Base-by-base conservation (phyloP, 92 coral and sea anemone species). In the Palythoa grandiflora region DNA sequence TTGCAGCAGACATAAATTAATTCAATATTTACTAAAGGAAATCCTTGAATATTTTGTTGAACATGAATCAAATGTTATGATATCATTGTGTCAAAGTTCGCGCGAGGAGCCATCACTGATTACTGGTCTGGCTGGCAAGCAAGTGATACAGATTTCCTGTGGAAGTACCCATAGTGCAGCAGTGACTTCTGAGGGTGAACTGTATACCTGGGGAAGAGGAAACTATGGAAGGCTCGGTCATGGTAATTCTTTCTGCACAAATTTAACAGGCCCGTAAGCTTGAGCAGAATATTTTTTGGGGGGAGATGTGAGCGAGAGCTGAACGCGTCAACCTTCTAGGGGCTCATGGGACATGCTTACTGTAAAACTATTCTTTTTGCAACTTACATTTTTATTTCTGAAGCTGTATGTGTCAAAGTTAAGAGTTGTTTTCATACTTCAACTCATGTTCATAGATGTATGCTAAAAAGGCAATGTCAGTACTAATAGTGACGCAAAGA, bases 221-320 rank as follows among this genome's bases (percentile, higher is more conserved):
- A 97, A 94, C 90, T 97, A 97, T 92, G 99, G 99, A 74, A 90
- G 98, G 84, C 98, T 97, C 38, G 99, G 99, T n/a, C 99, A 97
- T 76, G 99, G 99, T 96, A 90, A 83, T 51, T 54, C 51, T 19
- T 15, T 37, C 38, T 9, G 61, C 37, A 17, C 1, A 48, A 44
- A 53, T 37, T 3, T 80, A 57, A 63, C 2, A 83, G n/a, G 54
- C 36, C 2, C 60, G 12, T 52, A 0, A 28, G 28, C 28, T 28
- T 28, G 28, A 28, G 28, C 28, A 28, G 28, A 28, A 28, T 28
- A 0, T 28, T 28, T 28, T 28, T 28, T 28, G 0, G 0, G 28
- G 28, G 28, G 28, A 28, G 28, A 28, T 28, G 28, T 28, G 28
- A 28, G 28, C 28, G 28, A 28, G 28, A 28, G 28, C 28, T 28